Evolutionary conservation across 30 jellyfish, hydroid and myxozoan genomes (phyloP), one percentile per base, ranked within the genome.

Genomic region (Clytia hemisphaerica): DNA sequence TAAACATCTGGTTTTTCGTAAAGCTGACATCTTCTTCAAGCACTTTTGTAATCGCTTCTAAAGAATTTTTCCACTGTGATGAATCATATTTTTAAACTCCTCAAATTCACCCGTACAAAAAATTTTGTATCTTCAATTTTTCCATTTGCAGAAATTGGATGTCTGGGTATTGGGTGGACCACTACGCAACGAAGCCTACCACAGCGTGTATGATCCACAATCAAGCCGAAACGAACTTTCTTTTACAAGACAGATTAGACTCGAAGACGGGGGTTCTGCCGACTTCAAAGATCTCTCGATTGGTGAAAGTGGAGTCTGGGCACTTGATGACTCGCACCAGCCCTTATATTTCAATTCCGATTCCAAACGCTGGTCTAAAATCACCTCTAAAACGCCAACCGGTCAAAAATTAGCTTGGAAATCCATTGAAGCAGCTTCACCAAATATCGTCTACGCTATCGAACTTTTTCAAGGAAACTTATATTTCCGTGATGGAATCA

Each of bases 291-390:
- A 72, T 49, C 65, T 88, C 12, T 72, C 97, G 3, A 59, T 92
- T 58, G 97, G 97, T 2, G 97, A 71, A 49, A 66, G 92, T 58
- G 97, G 97, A 0, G 94, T 88, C 5, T 88, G 97, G 97, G 97
- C 90, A 7, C 37, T 88, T 1, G 83, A 74, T 40, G 54, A 16
- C 12, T 26, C 51, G 34, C 80, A 83, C 9, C 58, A 60, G 3
- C 36, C 78, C 27, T 51, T 65, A 37, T 77, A 58, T 28, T 50
- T 0, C 28, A 33, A 69, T 49, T 2, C 34, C n/a, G 32, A 47
- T 0, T 22, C 54, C 53, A 50, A 69, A 69, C 18, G 51, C 10
- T 69, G 93, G 26, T 61, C 44, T 26, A 75, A 72, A 27, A 78
- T 75, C 19, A 80, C 94, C 1, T 82, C 84, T 0, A 61, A 70